These are phyloP conservation scores for Caranx ignobilis DNA, from an alignment of 2,113 vertebrate species.

Conservation along the genomic window DNA sequence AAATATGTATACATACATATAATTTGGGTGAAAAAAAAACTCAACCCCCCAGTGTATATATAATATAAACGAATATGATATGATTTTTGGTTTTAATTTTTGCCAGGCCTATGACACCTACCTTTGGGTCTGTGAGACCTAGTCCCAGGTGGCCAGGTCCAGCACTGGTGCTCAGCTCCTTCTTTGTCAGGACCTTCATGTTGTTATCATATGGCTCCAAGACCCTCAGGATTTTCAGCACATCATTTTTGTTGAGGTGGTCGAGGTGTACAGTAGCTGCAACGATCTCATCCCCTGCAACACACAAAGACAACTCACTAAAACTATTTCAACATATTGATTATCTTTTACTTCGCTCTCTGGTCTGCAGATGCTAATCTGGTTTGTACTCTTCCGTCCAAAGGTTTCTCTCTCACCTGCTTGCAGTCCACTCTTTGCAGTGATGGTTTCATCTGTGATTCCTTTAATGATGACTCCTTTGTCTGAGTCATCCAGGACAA, in stretches of 20 bases:
- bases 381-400: too few species aligned
- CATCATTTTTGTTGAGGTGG: conserved; percentile 76
- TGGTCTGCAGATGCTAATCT: too few species aligned
- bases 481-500: conserved; percentile 63
- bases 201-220: conserved; percentile 81
- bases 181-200: conserved; percentile 79
- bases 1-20: not conserved
- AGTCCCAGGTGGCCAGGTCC: conserved; percentile 44
- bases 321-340: not conserved
- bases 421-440: conserved; percentile 57
- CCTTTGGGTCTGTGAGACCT: conserved; percentile 50
- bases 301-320: not conserved
- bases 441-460: conserved; percentile 50
- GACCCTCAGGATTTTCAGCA: conserved; percentile 69
- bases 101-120: conserved; percentile 29
- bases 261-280: conserved; percentile 81
- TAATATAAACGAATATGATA: too few species aligned
- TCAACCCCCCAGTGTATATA: too few species aligned
- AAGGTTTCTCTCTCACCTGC: conserved; percentile 60
- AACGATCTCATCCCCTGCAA: conserved; percentile 80
- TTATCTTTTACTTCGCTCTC: not conserved
- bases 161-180: conserved; percentile 42
- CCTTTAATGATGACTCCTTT: conserved; percentile 58
- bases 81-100: not conserved
- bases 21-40: not conserved